phyloP scores from a whole-genome alignment of 2,113 vertebrate genomes.

The cattle (Bos taurus) region ARS-UCD2.0 NC_037347.1:71133001-71133500 shows the following conservation, averaged over 20 bases:
- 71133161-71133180: neutral
- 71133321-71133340: neutral
- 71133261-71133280: accelerated
- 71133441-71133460: neutral
- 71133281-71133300: neutral
- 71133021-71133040: neutral
- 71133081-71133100: neutral
- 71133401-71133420: neutral
- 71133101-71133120: neutral
- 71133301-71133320: neutral
- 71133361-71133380: neutral
- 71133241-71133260: neutral
- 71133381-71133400: neutral
- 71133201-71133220: neutral
- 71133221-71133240: neutral
- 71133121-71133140: neutral
- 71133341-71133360: neutral
- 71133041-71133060: neutral
- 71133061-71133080: neutral
- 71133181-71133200: neutral
- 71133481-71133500: neutral
- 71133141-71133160: neutral
- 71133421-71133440: neutral
- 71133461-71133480: accelerated
- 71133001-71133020: neutral